Base-by-base conservation (phyloP, 2,113 vertebrate genomes). In the Rhizomys pruinosus region DNA sequence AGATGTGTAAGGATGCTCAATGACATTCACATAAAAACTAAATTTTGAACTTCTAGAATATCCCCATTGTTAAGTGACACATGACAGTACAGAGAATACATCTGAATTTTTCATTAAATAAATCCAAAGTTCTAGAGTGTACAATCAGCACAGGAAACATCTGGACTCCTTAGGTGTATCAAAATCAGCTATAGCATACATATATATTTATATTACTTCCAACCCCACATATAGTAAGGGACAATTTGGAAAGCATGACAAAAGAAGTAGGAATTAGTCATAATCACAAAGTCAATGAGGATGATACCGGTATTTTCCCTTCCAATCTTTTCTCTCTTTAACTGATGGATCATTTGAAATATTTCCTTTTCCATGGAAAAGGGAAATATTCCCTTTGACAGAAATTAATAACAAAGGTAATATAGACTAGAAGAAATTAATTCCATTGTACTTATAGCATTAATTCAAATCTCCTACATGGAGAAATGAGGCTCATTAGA, bases 401-500 rank as follows among this genome's bases (percentile, higher is more conserved):
- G 66, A 23, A 22, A 80, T 44, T 57, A 94, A 84, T 22, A 86
- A 80, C 61, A 71, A 55, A 25, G 6, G 44, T 71, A 92, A 84
- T 25, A 34, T 7, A 90, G 11, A 39, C 17, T 57, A 84, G 8
- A 87, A 94, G 27, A 92, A 90, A 32, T 68, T 37, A 89, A 92
- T 89, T 32, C 12, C 11, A 87, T 2, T 95, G 8, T 68, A 87
- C 84, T 96, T 84, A 79, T 23, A 76, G 29, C 89, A 89, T 69
- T 37, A 66, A 82, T 44, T 79, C 25, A 87, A 80, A 96, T 79
- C 93, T 87, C 59, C 66, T 76, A 19, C 93, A 73, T 92, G 66
- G 85, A 93, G 66, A 92, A 29, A 79, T 37, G 32, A 94, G 78
- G 22, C 74, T 13, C 88, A 86, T n/a, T 92, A 77, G 1, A 80